Percentiles rank a stretch among this genome's conserved stretches.
Evolutionary conservation across 2,888 invertebrate species (phyloP).

Genomic region (Nipponacmea schrenckii): DNA sequence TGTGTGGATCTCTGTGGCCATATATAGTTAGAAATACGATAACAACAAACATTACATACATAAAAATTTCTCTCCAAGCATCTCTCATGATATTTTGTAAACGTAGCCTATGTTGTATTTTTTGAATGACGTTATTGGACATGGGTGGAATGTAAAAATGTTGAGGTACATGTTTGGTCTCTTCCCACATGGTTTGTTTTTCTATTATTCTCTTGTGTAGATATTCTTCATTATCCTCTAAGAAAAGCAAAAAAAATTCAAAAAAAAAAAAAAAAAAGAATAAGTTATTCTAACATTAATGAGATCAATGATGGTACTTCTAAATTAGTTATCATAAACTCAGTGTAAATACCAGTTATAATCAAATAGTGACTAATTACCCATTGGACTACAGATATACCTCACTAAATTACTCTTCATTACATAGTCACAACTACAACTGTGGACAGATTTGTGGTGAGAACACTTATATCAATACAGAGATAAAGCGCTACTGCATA

Average conservation of each 20-base stretch:
- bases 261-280: not conserved
- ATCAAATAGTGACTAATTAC: no score
- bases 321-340: no score
- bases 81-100: slow-evolving; percentile 37
- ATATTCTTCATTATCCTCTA: slow-evolving; percentile 7
- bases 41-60: slow-evolving; percentile 41
- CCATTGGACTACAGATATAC: no score
- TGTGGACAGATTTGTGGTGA: no score
- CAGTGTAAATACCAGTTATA: no score
- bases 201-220: not conserved
- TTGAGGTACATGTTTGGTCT: not conserved
- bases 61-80: slow-evolving; percentile 38
- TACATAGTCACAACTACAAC: no score
- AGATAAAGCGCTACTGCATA: no score
- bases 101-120: slow-evolving; percentile 36
- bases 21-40: slow-evolving; percentile 38
- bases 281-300: no score
- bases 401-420: no score
- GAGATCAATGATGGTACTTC: no score
- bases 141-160: slow-evolving; percentile 24
- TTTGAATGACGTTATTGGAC: slow-evolving; percentile 26
- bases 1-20: slow-evolving; percentile 37
- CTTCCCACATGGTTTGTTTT: not conserved
- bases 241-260: not conserved
- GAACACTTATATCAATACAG: no score